Base-by-base conservation (phyloP, 2,797 vertebrate genomes). In the Chiloscyllium punctatum region DNA sequence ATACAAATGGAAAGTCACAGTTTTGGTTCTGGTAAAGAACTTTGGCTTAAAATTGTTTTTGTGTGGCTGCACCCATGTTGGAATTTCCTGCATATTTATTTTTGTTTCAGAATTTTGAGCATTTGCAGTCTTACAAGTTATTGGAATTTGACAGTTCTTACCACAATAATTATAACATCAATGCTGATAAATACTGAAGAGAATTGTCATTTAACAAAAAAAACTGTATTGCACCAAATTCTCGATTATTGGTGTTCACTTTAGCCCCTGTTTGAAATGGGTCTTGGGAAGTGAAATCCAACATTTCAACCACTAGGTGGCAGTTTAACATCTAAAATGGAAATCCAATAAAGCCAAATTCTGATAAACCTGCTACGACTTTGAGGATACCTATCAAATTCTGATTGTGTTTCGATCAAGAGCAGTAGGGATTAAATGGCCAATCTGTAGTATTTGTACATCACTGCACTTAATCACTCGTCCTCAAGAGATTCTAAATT, bases 301-400 rank as follows among this genome's bases (percentile, higher is more conserved):
- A 8, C 69, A 11, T 37, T 69, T 42, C 21, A 9, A 69, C 37
- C 90, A 92, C 18, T 69, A 69, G 66, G 8, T 69, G 66, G 62
- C 90, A 69, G 90, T 92, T 13, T 92, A 23, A 68, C 90, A 69
- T 92, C 68, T 69, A 37, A 92, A 92, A 92, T 92, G 90, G 62
- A 68, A 2, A 21, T 3, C 3, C 23, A 23, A 42, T 11, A 3
- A 13, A 21, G 6, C 37, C 0, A 7, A 27, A 37, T 42, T 42
- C 21, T 92, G 90, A 42, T 92, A 42, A 92, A 69, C 42, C 21
- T 42, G 66, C 53, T 25, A 84, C 25, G 18, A 84, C 48, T 48
- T 84, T 84, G 21, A 21, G 7, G 37, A 25, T 37, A 48, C 25
- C 8, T 82, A 82, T 37, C n/a, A 27, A 33, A 11, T 37, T 91